phyloP scores from a whole-genome alignment of 2,113 vertebrate genomes.

The Nyctereutes procyonoides region DNA sequence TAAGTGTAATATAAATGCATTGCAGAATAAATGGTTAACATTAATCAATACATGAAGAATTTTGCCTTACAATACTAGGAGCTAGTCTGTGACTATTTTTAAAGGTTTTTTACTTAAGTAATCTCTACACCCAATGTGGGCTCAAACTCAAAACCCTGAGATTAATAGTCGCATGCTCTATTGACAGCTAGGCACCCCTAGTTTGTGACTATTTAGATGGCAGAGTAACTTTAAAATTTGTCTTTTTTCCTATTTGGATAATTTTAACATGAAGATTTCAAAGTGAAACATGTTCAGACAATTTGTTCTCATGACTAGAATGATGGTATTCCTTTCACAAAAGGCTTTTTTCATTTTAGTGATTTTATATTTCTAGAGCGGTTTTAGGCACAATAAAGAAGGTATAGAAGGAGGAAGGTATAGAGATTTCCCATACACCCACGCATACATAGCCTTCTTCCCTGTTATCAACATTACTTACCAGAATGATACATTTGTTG shows the following conservation, averaged over 20 bases:
- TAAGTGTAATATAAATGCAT: not conserved
- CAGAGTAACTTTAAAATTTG: slow-evolving; percentile 30
- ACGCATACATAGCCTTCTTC: not conserved
- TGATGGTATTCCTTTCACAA: slow-evolving; percentile 9
- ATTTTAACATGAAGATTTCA: not conserved
- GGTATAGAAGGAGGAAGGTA: not conserved
- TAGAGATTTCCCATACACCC: not conserved
- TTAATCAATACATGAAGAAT: not conserved
- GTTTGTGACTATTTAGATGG: not conserved
- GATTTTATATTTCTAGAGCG: not conserved
- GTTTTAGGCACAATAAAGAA: not conserved
- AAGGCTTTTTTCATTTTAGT: not conserved
- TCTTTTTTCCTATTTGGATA: slow-evolving; percentile 27
- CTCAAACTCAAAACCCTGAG: not conserved
- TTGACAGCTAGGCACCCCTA: not conserved
- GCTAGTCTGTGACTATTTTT: not conserved
- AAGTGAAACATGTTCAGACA: not conserved
- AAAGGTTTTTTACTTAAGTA: not conserved
- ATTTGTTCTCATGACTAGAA: not conserved
- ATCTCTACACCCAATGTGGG: not conserved
- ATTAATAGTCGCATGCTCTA: not conserved
- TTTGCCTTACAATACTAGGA: slow-evolving; percentile 10
- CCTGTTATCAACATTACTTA: not conserved
- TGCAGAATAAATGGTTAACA: not conserved
- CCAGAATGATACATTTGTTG: not conserved